Evolutionary conservation across 1,140 invertebrate genomes (phyloP), one percentile per base, ranked within the genome.

Genomic region (Papilio polyxenes): DNA sequence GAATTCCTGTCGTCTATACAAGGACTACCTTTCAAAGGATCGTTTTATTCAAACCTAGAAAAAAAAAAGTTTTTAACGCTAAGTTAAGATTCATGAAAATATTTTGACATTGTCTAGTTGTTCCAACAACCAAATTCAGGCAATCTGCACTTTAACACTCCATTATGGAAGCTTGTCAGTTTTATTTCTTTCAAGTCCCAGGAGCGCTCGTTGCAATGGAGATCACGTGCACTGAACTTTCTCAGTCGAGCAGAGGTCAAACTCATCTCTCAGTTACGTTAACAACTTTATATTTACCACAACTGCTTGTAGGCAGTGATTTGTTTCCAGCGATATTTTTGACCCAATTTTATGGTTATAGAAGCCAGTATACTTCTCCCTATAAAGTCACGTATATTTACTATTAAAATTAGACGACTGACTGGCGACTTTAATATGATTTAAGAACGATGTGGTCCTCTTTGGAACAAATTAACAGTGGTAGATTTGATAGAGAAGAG

Each of bases 221-320:
- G 65, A 72, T 37, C 65, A 72, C 65, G 65, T 72, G 65, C 65
- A 72, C 65, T 72, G 65, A 72, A 72, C 65, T 72, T 72, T 72
- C 65, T 40, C 65, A 72, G 65, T 2, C 31, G 65, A 40, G 65
- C 23, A 8, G 65, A 72, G 65, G 31, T 72, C 65, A 72, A 37
- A 72, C 65, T 31, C 13, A 72, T 72, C 65, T 72, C 65, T 72
- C 65, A 72, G 23, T 72, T 72, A 72, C 65, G 13, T 72, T 72
- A 72, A 72, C 65, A 37, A 40, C 65, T 72, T 72, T 65, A 23
- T 69, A 69, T 65, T 65, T 65, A 31, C 9, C 62, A 23, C 65
- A 72, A 15, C 31, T 72, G n/a, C 56, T 59, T 59, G 56, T 59
- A 59, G 7, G 56, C 15, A 17, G 15, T 31, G 23, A 44, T 6